Percentiles rank a stretch among this genome's conserved stretches.
These are phyloP conservation scores for Acanthochromis polyacanthus DNA, from an alignment of 2,113 vertebrate species.

Conservation along the genomic window DNA sequence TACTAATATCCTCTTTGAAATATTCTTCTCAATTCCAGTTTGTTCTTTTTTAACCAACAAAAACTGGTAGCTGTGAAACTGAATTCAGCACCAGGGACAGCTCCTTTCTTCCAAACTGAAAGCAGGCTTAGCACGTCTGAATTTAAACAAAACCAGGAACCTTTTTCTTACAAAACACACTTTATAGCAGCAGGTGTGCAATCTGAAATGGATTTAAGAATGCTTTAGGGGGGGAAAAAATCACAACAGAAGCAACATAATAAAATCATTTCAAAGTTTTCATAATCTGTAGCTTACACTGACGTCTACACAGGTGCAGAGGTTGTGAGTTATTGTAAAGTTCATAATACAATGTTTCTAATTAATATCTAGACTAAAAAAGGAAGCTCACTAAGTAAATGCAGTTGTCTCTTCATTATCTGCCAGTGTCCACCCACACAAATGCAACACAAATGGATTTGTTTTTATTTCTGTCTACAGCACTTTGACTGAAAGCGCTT, in stretches of 20 bases:
- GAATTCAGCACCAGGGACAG: conserved; percentile 64
- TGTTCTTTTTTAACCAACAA: conserved; percentile 4
- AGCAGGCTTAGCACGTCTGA: background rate
- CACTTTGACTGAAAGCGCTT: too few relatives aligned
- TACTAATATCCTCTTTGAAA: conserved; percentile 20
- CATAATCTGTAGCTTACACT: background rate
- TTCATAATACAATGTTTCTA: background rate
- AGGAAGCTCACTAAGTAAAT: background rate
- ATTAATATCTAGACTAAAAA: background rate
- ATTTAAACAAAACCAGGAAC: background rate
- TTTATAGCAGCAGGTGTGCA: background rate
- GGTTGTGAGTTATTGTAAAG: background rate
- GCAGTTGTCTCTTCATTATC: conserved; percentile 14
- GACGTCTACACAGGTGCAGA: background rate
- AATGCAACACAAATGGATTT: background rate
- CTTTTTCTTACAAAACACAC: background rate
- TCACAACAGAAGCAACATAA: background rate
- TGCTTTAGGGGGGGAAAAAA: background rate
- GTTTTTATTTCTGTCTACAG: too few relatives aligned
- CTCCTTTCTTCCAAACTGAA: conserved; percentile 5
- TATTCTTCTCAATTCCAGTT: conserved; percentile 2
- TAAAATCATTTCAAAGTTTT: background rate
- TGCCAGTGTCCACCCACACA: background rate
- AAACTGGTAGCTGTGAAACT: background rate
- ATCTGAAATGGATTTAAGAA: background rate